Conservation (phyloP, 1,140 invertebrate species). For the Drosophila nigromelanica region DNA sequence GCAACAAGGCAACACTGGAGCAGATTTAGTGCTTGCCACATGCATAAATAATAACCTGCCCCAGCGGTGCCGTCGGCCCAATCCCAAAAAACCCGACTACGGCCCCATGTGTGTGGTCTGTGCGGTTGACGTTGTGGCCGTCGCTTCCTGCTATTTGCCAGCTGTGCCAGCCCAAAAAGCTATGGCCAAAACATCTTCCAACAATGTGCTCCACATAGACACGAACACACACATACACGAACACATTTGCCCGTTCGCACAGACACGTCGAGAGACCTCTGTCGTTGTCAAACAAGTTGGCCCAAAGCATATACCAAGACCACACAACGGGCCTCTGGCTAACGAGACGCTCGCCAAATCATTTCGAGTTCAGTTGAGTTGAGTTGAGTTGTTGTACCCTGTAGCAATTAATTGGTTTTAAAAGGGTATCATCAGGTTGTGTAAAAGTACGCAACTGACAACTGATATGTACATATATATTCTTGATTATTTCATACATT, state of each 20-base stretch:
- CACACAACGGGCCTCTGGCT: constrained; percentile 56
- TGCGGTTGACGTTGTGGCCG: constrained; percentile 36
- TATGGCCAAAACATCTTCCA: constrained; percentile 34
- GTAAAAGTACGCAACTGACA: too few relatives aligned
- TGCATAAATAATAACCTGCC: constrained; percentile 64
- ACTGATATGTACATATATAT: too few relatives aligned
- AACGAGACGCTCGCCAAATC: constrained; percentile 60
- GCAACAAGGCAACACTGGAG: not conserved
- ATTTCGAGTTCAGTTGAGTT: constrained; percentile 55
- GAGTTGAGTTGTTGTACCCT: constrained; percentile 23
- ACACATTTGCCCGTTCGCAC: constrained; percentile 16
- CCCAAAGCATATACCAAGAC: constrained; percentile 40
- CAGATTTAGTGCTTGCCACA: constrained; percentile 30
- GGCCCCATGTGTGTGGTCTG: constrained; percentile 69
- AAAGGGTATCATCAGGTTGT: not conserved
- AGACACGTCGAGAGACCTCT: constrained; percentile 1
- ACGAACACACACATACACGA: constrained; percentile 29
- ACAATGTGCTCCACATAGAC: constrained; percentile 53
- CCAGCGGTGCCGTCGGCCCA: constrained; percentile 24
- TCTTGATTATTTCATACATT: too few relatives aligned
- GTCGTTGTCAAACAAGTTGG: constrained; percentile 49
- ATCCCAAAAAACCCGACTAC: constrained; percentile 27
- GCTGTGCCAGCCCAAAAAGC: constrained; percentile 56
- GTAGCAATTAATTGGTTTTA: not conserved
- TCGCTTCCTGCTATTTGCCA: constrained; percentile 46